Conservation (phyloP, 1,140 invertebrate species). For the Temnothorax longispinosus region DNA sequence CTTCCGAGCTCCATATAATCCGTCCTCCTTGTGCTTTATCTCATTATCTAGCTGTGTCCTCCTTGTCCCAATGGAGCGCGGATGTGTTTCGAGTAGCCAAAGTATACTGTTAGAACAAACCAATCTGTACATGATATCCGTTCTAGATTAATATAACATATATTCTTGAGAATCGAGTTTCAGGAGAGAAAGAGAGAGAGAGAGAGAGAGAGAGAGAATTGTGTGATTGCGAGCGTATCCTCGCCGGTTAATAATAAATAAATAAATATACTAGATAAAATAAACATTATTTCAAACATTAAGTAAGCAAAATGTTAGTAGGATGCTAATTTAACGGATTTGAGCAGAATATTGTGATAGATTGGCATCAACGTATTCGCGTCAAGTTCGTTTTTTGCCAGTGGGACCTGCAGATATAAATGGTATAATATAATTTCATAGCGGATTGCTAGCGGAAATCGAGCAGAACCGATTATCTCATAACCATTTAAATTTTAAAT, state of each 20-base stretch:
- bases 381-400: neutral
- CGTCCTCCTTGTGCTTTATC: neutral
- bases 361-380: neutral
- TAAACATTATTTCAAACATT: no score
- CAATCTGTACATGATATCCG: neutral
- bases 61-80: neutral
- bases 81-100: neutral
- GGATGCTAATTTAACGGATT: neutral
- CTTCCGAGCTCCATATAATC: neutral
- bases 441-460: neutral
- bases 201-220: neutral
- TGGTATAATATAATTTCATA: neutral
- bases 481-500: neutral
- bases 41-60: neutral
- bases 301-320: no score
- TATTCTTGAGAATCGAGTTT: neutral
- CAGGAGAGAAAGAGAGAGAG: neutral
- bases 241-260: neutral
- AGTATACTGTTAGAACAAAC: neutral
- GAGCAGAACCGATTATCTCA: neutral
- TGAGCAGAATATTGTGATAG: neutral
- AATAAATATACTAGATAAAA: neutral
- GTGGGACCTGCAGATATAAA: neutral
- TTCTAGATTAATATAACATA: neutral
- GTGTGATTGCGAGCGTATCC: neutral